Evolutionary conservation across 2,888 invertebrate genomes (phyloP).

Genomic region (Oligia latruncula): DNA sequence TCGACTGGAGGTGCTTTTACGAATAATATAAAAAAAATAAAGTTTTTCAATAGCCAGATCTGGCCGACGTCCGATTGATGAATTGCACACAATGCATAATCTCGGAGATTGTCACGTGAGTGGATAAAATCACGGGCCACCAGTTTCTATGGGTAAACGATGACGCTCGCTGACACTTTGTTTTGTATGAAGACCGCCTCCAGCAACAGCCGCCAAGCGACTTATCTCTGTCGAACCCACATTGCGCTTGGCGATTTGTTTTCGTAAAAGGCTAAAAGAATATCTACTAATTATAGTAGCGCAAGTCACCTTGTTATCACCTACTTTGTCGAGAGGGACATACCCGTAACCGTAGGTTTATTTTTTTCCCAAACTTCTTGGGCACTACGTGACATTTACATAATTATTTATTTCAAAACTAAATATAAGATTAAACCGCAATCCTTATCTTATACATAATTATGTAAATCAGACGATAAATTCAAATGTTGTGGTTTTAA

Average conservation of each 20-base stretch:
- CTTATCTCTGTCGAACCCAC: not conserved
- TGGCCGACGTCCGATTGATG: too few relatives aligned
- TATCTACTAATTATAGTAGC: not conserved
- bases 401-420: not conserved
- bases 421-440: conserved; percentile 11
- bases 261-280: not conserved
- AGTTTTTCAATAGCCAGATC: too few relatives aligned
- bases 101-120: too few relatives aligned
- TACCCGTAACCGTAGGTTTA: not conserved
- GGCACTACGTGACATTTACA: not conserved
- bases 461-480: conserved; percentile 17
- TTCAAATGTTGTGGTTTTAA: conserved; percentile 16
- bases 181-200: not conserved
- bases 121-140: not conserved
- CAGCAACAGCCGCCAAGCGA: not conserved
- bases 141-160: not conserved
- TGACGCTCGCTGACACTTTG: not conserved
- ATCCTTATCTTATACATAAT: not conserved
- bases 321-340: not conserved
- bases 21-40: not conserved
- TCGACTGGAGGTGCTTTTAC: not conserved
- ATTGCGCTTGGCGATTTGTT: not conserved
- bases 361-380: not conserved
- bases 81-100: too few relatives aligned
- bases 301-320: not conserved